phyloP scores from a whole-genome alignment of 2,888 invertebrate species.

The Crossocerus cetratus region DNA sequence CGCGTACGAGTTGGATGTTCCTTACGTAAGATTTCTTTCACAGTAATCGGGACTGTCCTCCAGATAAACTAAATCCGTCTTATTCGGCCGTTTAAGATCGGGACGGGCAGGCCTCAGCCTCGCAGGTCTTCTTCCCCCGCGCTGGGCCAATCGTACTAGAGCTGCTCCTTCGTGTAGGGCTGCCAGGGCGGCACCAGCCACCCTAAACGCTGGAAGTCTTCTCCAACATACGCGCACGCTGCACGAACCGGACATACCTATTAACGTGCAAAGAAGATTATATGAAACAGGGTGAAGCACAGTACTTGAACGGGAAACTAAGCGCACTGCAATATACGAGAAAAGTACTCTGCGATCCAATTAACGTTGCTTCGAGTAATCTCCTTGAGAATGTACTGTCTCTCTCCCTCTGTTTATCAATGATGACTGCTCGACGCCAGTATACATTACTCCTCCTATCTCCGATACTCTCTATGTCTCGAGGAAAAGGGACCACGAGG shows the following conservation, averaged over 20 bases:
- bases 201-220: conserved; percentile 86
- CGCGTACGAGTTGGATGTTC: conserved; percentile 16
- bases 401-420: too few species aligned
- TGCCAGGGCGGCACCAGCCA: conserved; percentile 87
- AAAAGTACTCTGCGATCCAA: too few species aligned
- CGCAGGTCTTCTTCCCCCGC: conserved; percentile 81
- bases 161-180: conserved; percentile 92
- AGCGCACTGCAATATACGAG: neutral
- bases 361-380: too few species aligned
- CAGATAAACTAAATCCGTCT: conserved; percentile 93
- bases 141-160: conserved; percentile 83
- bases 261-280: conserved; percentile 9
- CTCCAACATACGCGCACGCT: conserved; percentile 95
- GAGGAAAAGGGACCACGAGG: conserved; percentile 15
- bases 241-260: conserved; percentile 91
- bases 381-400: too few species aligned
- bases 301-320: neutral
- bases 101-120: conserved; percentile 86
- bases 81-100: conserved; percentile 91
- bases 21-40: conserved; percentile 89
- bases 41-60: conserved; percentile 96
- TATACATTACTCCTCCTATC: conserved; percentile 5
- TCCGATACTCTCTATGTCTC: neutral
- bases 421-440: neutral
- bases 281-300: neutral